phyloP scores from a whole-genome alignment of 2,113 vertebrate species.

The Hyla sarda region DNA sequence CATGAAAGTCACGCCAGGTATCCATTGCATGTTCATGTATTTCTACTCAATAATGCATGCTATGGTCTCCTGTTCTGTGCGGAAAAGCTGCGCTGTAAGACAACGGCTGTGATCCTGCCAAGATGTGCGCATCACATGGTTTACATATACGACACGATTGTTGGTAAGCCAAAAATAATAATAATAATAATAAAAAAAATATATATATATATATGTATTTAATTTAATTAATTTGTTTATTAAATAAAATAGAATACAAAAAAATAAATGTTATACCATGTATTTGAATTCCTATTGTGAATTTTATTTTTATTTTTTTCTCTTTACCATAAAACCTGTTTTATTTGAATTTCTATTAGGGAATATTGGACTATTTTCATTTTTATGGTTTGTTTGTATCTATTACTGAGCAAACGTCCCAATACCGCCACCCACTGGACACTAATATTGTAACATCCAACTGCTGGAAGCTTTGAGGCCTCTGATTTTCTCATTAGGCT shows the following conservation, averaged over 20 bases:
- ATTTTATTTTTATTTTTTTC: too few species aligned
- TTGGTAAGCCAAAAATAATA: too few species aligned
- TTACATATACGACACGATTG: background rate
- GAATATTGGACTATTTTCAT: too few species aligned
- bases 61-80: background rate
- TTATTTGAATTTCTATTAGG: too few species aligned
- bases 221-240: too few species aligned
- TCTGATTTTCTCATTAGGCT: background rate
- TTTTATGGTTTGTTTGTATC: too few species aligned
- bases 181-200: background rate
- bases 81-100: background rate
- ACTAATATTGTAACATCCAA: background rate
- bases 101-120: background rate
- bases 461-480: background rate
- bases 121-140: background rate
- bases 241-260: too few species aligned
- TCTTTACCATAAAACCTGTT: too few species aligned
- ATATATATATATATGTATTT: too few species aligned
- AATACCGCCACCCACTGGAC: background rate
- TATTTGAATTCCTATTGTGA: too few species aligned
- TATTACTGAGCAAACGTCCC: background rate
- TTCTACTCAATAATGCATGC: constrained; percentile 34
- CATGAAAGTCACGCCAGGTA: constrained; percentile 5
- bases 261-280: too few species aligned
- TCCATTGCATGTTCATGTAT: constrained; percentile 23